Evolutionary conservation across 2,888 invertebrate genomes (phyloP).

Genomic region (Trimorus sp.): DNA sequence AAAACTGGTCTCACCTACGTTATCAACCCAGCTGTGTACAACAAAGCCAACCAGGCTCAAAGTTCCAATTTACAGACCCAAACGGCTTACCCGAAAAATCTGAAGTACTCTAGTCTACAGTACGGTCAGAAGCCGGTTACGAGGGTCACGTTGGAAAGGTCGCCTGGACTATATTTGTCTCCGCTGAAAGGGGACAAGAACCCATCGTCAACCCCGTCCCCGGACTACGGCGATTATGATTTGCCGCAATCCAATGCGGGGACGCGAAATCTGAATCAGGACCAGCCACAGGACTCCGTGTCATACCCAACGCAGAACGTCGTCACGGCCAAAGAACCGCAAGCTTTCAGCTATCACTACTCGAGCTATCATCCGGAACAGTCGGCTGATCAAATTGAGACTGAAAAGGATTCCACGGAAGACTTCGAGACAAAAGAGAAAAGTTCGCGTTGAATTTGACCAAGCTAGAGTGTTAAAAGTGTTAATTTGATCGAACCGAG

Average conservation of each 20-base stretch:
- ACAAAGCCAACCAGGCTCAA: conserved; percentile 62
- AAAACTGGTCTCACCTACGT: conserved; percentile 76
- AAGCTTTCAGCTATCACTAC: conserved; percentile 73
- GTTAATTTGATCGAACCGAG: background rate
- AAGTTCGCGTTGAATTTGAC: conserved; percentile 35
- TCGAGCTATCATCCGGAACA: conserved; percentile 72
- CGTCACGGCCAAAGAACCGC: conserved; percentile 71
- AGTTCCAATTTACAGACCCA: conserved; percentile 54
- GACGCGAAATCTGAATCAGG: conserved; percentile 64
- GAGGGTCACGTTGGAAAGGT: conserved; percentile 70
- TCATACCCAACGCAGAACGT: conserved; percentile 71
- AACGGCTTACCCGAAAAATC: conserved; percentile 59
- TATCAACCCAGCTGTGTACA: conserved; percentile 70
- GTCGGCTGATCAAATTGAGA: conserved; percentile 45
- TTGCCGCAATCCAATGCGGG: conserved; percentile 51
- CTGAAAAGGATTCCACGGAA: conserved; percentile 45
- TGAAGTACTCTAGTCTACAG: conserved; percentile 67
- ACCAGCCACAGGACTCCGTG: conserved; percentile 65
- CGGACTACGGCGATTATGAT: conserved; percentile 74
- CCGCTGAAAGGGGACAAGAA: conserved; percentile 67
- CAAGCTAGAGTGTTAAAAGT: background rate
- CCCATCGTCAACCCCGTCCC: conserved; percentile 60
- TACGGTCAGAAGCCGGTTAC: conserved; percentile 71
- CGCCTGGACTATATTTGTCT: conserved; percentile 72
- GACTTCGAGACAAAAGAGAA: conserved; percentile 51